These are phyloP conservation scores for Intellagama lesueurii DNA, from an alignment of 2,797 vertebrate species.

Conservation along the genomic window DNA sequence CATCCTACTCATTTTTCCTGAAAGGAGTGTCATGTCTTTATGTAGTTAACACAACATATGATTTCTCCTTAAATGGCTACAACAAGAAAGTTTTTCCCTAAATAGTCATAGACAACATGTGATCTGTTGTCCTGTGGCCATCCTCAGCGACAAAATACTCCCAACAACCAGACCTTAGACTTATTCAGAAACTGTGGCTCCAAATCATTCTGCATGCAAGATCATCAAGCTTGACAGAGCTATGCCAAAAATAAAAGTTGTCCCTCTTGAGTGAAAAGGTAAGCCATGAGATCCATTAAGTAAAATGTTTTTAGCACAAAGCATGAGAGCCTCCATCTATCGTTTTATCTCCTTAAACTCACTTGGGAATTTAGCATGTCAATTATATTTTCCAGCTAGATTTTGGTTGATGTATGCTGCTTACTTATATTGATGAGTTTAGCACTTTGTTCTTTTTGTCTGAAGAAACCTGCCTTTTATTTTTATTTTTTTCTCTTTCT, in stretches of 20 bases:
- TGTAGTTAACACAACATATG: neutral
- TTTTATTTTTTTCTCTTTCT: conserved; percentile 39
- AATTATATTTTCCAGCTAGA: conserved; percentile 46
- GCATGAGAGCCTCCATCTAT: conserved; percentile 53
- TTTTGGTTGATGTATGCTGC: conserved; percentile 52
- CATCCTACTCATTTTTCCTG: neutral
- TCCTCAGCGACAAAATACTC: conserved; percentile 10
- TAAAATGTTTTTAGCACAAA: conserved; percentile 45
- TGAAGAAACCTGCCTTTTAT: conserved; percentile 33
- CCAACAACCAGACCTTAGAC: neutral
- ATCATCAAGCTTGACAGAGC: conserved; percentile 9
- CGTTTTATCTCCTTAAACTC: conserved; percentile 51
- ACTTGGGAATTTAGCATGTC: conserved; percentile 11
- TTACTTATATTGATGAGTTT: conserved; percentile 52
- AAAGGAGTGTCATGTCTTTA: neutral
- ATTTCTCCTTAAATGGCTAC: neutral
- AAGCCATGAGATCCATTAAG: conserved; percentile 48
- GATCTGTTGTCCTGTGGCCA: neutral
- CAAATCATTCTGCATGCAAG: conserved; percentile 14
- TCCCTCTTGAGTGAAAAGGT: conserved; percentile 43
- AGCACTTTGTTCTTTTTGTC: conserved; percentile 43
- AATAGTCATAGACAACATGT: neutral
- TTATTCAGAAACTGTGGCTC: conserved; percentile 9
- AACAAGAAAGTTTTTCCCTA: neutral
- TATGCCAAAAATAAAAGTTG: conserved; percentile 44